phyloP scores from a whole-genome alignment of 2,888 invertebrate species.

The Eugnorisma glareosa region DNA sequence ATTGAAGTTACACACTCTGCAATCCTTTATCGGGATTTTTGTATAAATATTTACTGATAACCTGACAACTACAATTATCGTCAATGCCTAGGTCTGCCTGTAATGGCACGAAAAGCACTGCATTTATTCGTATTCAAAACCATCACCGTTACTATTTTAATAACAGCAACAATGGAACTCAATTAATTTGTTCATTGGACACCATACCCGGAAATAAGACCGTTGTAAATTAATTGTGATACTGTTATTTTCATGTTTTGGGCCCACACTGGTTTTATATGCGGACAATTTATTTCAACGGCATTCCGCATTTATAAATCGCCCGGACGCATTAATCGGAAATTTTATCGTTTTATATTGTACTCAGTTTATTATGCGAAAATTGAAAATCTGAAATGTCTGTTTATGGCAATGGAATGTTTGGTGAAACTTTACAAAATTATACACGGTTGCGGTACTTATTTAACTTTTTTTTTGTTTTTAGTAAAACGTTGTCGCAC shows the following conservation, averaged over 20 bases:
- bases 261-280: constrained; percentile 58
- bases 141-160: constrained; percentile 18
- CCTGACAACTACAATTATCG: not conserved
- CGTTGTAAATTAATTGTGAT: constrained; percentile 58
- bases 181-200: constrained; percentile 48
- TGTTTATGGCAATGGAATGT: constrained; percentile 2
- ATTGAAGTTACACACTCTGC: not conserved
- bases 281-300: constrained; percentile 52
- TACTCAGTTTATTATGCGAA: constrained; percentile 47
- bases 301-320: constrained; percentile 55
- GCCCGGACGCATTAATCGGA: constrained; percentile 48
- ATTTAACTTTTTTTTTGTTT: not conserved
- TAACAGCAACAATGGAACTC: constrained; percentile 16
- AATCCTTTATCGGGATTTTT: not conserved
- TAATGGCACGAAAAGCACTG: not conserved
- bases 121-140: not conserved
- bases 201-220: constrained; percentile 50
- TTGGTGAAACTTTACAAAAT: constrained; percentile 3
- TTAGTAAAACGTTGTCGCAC: not conserved
- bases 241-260: constrained; percentile 56
- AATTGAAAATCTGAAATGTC: constrained; percentile 14
- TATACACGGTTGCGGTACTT: not conserved
- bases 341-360: constrained; percentile 60
- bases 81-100: not conserved
- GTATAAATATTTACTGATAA: not conserved